Percentiles rank a stretch among this genome's conserved stretches.
Conservation (phyloP, 2,113 vertebrate genomes). For the Psophia crepitans region DNA sequence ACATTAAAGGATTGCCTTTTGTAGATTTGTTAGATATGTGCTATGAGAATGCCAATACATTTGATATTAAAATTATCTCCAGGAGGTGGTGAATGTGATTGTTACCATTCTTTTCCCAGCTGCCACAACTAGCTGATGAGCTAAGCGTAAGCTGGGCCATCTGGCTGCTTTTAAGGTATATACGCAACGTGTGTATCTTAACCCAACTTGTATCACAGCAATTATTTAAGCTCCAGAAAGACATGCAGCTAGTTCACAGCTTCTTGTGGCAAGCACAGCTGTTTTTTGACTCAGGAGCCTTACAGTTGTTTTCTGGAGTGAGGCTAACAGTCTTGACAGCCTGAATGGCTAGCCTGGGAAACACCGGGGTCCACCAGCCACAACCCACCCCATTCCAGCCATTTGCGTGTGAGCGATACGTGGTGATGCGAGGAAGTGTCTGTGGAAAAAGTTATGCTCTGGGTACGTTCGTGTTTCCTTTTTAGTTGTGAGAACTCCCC, state of each 20-base stretch:
- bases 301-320: background rate
- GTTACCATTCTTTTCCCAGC: background rate
- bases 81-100: conserved; percentile 24
- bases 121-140: background rate
- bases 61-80: conserved; percentile 73
- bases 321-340: background rate
- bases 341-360: background rate
- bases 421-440: background rate
- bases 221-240: background rate
- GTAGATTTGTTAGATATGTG: conserved; percentile 49
- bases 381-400: background rate
- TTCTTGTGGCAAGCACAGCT: background rate
- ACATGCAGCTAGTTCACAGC: background rate
- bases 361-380: background rate
- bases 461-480: background rate
- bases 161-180: background rate
- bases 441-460: background rate
- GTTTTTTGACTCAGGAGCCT: background rate
- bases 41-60: conserved; percentile 30
- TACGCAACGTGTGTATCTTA: background rate
- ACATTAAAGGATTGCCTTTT: conserved; percentile 43
- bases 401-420: background rate
- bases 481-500: background rate
- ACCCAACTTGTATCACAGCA: background rate
- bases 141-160: background rate